Evolutionary conservation across 2,797 vertebrate species (phyloP), one percentile per base, ranked within the genome.

Genomic region (Onychomys arenicola): DNA sequence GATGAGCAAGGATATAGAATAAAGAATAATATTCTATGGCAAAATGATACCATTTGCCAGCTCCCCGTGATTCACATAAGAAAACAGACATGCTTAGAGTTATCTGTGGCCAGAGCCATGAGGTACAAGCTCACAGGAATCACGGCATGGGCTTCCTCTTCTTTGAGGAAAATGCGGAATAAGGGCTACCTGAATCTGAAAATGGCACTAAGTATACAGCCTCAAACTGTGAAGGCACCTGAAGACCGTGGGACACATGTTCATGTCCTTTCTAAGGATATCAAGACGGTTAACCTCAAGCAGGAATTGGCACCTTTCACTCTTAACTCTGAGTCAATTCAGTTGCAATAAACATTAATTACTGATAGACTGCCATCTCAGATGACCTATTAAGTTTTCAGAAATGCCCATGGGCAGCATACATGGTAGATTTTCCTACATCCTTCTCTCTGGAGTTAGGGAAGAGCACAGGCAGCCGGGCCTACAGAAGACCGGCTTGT

Each of bases 241-340:
- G 61, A 57, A 65, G 23, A 13, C 25, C 34, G 43, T 1, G 32
- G 0, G 2, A 49, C 14, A 25, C 61, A 37, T 11, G 37, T 29
- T 55, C 17, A 61, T 43, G 52, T 25, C 40, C 21, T 32, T 32
- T 86, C 80, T 27, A 91, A 86, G 25, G 55, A 93, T 52, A 63
- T 57, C 91, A 43, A 63, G 14, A 82, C 88, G 34, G 32, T 55
- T 81, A 81, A 82, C n/a, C 76, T 91, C 75, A 87, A 89, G 59
- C 0, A 5, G 57, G 49, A 34, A 77, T 13, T 46, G 9, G 9
- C 40, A 59, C 17, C 49, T 67, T 49, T 69, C 32, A 34, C 49
- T 57, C 55, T 63, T 34, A 85, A 43, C 46, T 63, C 55, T 93
- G 59, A 91, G 75, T n/a, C 61, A 46, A 6, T 21, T 43, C 73